Base-by-base conservation (phyloP, 2,113 vertebrate species). In the Myotis brandtii region DNA sequence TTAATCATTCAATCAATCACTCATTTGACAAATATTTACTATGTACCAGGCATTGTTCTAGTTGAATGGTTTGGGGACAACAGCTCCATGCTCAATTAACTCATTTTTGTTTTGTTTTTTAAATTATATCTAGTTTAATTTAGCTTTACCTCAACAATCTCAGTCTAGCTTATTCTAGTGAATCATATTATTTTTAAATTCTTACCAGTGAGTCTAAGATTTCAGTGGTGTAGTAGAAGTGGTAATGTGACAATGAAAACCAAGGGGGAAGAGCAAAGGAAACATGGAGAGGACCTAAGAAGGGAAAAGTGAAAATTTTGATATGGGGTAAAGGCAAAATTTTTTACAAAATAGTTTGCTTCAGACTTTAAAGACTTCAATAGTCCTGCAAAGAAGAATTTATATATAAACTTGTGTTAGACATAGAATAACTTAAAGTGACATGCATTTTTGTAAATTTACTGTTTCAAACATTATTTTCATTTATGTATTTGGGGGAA, bases 401-500 rank as follows among this genome's bases (percentile, higher is more conserved):
- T 89, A 20, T 77, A 79, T 66, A 73, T 14, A 73, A 67, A 50
- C 34, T 75, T 75, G 10, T 85, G 21, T 89, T 54, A 81, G 72
- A 88, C 12, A n/a, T 21, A 20, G 9, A 62, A 62, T 76, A 92
- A 46, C 20, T 9, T 16, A 46, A 40, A 12, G 1, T 52, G 30
- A 67, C 52, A 80, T 79, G 34, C 66, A 52, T 79, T 40, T 18
- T 30, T 7, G 5, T 75, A 83, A 84, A 75, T 21, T n/a, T 52
- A 52, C 37, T 91, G 8, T 91, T 92, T 81, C 16, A 70, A 66
- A 96, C n/a, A 76, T 76, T 25, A 27, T 27, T 40, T 86, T 67
- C 0, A 23, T 85, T 81, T 18, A 59, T n/a, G 86, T 59, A 81
- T 32, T 20, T 70, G 6, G 9, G 50, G 14, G 4, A 18, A 73